A percentile compares a stretch with the other conserved stretches of the same genome.
Conservation (phyloP, 30 jellyfish, hydroid and myxozoan genomes). For the Pseudorhiza aurosa region DNA sequence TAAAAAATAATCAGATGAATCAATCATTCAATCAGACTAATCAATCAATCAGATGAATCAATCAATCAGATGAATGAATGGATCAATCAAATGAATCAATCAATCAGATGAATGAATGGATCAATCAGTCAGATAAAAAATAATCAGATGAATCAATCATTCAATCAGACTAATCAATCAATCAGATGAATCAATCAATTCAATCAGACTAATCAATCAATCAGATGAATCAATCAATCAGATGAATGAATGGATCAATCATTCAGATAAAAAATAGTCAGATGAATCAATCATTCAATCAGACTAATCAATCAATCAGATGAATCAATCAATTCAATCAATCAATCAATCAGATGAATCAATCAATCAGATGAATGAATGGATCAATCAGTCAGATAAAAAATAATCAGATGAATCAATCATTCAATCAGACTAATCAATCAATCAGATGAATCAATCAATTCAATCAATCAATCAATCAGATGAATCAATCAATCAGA, state of each 20-base stretch:
- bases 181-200: not conserved
- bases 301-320: not conserved
- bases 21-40: not conserved
- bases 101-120: not conserved
- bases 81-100: not conserved
- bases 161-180: not conserved
- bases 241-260: not conserved
- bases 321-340: not conserved
- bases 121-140: not conserved
- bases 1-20: no score
- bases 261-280: no score
- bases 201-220: not conserved
- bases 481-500: not conserved
- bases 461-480: not conserved
- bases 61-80: not conserved
- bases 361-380: not conserved
- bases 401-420: not conserved
- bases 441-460: not conserved
- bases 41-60: not conserved
- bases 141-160: not conserved
- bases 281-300: not conserved
- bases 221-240: not conserved
- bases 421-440: not conserved
- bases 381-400: no score
- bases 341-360: not conserved